Evolutionary conservation across 2,888 invertebrate species (phyloP).

Genomic region (Mylabris sibirica): DNA sequence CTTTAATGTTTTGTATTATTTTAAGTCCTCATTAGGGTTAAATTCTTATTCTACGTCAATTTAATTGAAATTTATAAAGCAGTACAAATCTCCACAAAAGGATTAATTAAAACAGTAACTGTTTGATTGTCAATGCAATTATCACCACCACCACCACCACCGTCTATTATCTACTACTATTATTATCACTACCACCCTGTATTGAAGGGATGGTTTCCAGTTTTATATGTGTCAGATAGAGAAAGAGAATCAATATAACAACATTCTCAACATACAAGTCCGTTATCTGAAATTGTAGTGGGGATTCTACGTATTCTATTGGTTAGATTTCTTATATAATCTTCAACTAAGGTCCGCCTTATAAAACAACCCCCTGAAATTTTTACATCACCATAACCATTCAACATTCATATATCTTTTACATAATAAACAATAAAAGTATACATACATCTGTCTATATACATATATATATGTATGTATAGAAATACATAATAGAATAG

Average conservation of each 20-base stretch:
- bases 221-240: not conserved
- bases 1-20: no score
- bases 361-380: constrained; percentile 10
- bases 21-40: no score
- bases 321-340: constrained; percentile 51
- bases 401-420: not conserved
- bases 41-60: no score
- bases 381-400: not conserved
- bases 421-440: not conserved
- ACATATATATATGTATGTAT: not conserved
- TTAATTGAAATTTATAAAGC: not conserved
- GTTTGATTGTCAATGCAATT: not conserved
- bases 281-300: constrained; percentile 33
- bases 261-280: constrained; percentile 11
- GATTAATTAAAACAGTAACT: not conserved
- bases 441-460: not conserved
- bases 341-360: constrained; percentile 49
- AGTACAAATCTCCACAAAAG: not conserved
- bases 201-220: constrained; percentile 5
- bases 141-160: not conserved
- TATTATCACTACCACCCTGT: constrained; percentile 38
- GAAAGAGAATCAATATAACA: not conserved
- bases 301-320: constrained; percentile 47
- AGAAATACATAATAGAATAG: not conserved
- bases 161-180: no score